A percentile compares a stretch with the other conserved stretches of the same genome.
These are phyloP conservation scores for Cinclus mexicanus DNA, from an alignment of 2,113 vertebrate species.

Conservation along the genomic window DNA sequence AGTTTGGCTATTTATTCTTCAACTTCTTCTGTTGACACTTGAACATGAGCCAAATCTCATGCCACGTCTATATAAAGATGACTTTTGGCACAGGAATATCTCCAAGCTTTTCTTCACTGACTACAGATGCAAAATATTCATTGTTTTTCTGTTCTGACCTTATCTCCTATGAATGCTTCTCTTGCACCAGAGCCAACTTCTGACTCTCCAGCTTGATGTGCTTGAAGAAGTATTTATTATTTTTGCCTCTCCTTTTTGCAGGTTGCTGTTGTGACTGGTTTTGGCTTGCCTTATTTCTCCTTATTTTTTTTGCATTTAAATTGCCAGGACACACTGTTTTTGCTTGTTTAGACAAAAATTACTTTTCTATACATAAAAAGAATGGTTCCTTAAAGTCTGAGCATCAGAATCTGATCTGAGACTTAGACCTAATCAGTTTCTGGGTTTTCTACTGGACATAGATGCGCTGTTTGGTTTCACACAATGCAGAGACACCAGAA, in stretches of 20 bases:
- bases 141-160: slow-evolving; percentile 44
- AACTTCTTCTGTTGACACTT: slow-evolving; percentile 16
- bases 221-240: background rate
- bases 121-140: slow-evolving; percentile 15
- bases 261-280: background rate
- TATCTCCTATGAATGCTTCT: background rate
- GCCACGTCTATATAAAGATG: background rate
- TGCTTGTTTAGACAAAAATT: background rate
- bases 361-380: background rate
- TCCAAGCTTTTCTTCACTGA: slow-evolving; percentile 16
- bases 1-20: slow-evolving; percentile 28
- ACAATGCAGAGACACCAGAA: background rate
- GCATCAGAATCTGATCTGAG: background rate
- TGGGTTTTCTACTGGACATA: background rate
- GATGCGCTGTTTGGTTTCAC: background rate
- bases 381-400: background rate
- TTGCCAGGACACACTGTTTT: background rate
- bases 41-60: background rate
- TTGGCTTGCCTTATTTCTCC: background rate
- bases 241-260: background rate
- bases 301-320: background rate
- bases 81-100: background rate
- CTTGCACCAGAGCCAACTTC: slow-evolving; percentile 12
- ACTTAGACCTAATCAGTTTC: background rate
- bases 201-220: background rate